Conservation (phyloP, 1,140 invertebrate species). For the Galendromus occidentalis region DNA sequence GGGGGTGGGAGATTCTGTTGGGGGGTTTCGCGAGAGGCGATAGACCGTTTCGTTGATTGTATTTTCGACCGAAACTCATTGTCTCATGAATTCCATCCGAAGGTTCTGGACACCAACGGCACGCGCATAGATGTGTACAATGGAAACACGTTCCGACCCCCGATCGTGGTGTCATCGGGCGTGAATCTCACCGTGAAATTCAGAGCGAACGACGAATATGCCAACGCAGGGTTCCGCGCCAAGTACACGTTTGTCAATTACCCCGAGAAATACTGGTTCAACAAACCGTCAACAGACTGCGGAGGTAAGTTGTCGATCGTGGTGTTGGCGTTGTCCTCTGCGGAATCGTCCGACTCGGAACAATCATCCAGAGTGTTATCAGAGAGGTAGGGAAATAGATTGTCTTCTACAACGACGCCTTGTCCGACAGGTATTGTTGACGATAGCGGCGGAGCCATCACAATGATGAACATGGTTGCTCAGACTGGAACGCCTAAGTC, state of each 20-base stretch:
- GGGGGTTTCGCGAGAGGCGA: not conserved
- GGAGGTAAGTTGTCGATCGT: constrained; percentile 4
- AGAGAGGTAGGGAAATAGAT: too few relatives aligned
- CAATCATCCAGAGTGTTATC: not conserved
- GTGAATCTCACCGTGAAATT: constrained; percentile 43
- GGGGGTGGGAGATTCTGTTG: not conserved
- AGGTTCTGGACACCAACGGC: constrained; percentile 49
- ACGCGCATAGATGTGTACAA: constrained; percentile 42
- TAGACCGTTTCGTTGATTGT: too few relatives aligned
- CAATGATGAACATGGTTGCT: constrained; percentile 52
- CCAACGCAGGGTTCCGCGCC: constrained; percentile 44
- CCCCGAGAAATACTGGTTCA: constrained; percentile 17
- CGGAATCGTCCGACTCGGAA: too few relatives aligned
- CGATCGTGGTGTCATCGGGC: constrained; percentile 42
- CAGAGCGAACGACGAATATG: constrained; percentile 43
- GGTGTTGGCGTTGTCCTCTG: too few relatives aligned
- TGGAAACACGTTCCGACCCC: constrained; percentile 44
- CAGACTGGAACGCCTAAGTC: constrained; percentile 29
- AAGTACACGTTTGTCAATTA: constrained; percentile 37
- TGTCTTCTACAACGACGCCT: not conserved
- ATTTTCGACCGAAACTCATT: not conserved
- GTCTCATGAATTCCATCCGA: constrained; percentile 15
- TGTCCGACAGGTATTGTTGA: constrained; percentile 41
- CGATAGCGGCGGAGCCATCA: constrained; percentile 48
- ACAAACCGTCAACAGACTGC: constrained; percentile 15